These are phyloP conservation scores for Folsomia candida DNA, from an alignment of 2,888 invertebrate species.

Conservation along the genomic window DNA sequence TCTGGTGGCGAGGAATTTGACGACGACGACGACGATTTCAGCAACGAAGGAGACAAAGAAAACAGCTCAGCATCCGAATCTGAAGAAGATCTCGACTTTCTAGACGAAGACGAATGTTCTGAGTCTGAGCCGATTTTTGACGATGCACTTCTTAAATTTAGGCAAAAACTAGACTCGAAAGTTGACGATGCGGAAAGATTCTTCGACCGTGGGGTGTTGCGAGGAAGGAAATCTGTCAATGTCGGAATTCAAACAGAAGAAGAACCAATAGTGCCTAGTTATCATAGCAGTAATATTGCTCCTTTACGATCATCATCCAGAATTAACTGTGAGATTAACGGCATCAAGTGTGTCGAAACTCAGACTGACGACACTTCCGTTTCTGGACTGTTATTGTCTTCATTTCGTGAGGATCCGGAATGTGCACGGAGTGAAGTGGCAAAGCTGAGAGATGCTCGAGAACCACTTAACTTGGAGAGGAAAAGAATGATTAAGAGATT, in stretches of 20 bases:
- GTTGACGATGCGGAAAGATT: not conserved
- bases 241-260: not conserved
- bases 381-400: too few species aligned
- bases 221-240: not conserved
- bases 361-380: not conserved
- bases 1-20: too few species aligned
- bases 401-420: constrained; percentile 21
- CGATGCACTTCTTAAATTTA: not conserved
- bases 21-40: too few species aligned
- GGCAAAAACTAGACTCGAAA: not conserved
- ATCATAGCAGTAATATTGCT: not conserved
- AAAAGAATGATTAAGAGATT: constrained; percentile 71
- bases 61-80: not conserved
- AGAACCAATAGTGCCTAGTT: not conserved
- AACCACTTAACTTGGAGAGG: constrained; percentile 72
- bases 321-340: not conserved
- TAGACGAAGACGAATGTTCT: not conserved
- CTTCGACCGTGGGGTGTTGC: not conserved
- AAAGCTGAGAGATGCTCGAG: constrained; percentile 73
- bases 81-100: not conserved
- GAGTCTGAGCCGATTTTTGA: not conserved
- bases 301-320: not conserved
- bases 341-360: not conserved
- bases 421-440: constrained; percentile 69
- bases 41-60: too few species aligned